Conservation (phyloP, 2,797 vertebrate species). For the Cyprinella venusta region DNA sequence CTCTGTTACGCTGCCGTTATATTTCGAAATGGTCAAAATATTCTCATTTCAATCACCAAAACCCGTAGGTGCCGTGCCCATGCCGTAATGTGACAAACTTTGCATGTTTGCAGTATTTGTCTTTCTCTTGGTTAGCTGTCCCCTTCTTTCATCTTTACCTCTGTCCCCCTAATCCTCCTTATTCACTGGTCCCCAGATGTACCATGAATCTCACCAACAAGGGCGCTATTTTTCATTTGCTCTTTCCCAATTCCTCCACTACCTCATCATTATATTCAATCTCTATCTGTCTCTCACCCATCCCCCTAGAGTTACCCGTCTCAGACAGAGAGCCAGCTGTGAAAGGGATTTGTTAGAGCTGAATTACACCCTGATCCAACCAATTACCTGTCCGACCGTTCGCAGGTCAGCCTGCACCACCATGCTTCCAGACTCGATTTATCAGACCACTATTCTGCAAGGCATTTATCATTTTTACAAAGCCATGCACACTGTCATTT, state of each 20-base stretch:
- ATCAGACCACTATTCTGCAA: constrained; percentile 54
- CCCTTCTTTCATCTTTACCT: constrained; percentile 6
- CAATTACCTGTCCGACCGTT: constrained; percentile 66
- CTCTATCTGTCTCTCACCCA: constrained; percentile 57
- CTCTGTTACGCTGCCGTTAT: not conserved
- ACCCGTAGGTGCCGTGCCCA: not conserved
- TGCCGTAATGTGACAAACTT: not conserved
- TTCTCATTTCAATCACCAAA: not conserved
- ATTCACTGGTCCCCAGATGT: constrained; percentile 26
- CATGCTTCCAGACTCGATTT: constrained; percentile 40
- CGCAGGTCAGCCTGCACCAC: constrained; percentile 56
- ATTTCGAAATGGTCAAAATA: not conserved
- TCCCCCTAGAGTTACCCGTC: constrained; percentile 57
- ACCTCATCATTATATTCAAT: constrained; percentile 59
- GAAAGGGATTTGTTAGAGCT: constrained; percentile 77
- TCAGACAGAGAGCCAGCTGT: constrained; percentile 68
- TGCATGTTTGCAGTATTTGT: not conserved
- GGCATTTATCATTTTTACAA: constrained; percentile 59
- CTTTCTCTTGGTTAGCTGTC: not conserved
- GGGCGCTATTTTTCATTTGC: constrained; percentile 27
- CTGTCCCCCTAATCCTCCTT: constrained; percentile 25
- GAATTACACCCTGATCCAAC: constrained; percentile 73
- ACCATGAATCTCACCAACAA: constrained; percentile 20
- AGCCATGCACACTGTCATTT: constrained; percentile 59
- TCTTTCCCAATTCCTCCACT: constrained; percentile 46